Evolutionary conservation across 2,888 invertebrate species (phyloP), one percentile per base, ranked within the genome.

Genomic region (Drosophila sordidapex): DNA sequence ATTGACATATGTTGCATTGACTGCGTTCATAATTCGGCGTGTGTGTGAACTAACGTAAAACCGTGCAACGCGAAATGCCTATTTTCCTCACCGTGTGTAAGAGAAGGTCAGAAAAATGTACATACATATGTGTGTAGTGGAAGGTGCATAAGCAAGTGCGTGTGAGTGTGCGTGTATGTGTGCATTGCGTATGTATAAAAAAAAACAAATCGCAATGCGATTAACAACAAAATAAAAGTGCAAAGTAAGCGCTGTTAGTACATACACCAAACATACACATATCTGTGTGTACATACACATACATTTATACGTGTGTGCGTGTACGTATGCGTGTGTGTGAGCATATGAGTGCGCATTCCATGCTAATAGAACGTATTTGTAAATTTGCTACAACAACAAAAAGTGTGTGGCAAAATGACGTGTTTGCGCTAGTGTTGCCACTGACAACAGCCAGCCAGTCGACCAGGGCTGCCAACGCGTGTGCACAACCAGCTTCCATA

Each of bases 361-460:
- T 67, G 71, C 64, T 71, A 77, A 78, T 78, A 78, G 81, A 76
- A 77, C 81, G 67, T 81, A 79, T 77, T 81, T 80, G 76, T 76
- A 69, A 73, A 81, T 69, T 81, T 81, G 76, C 77, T 74, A 76
- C 72, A 77, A 75, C 71, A 74, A 82, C 70, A 74, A 88, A 75
- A 73, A 76, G 68, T 72, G 74, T 79, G 63, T 70, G 79, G 84
- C 85, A 85, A 85, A 85, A 85, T 85, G 85, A 89, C 85, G 85
- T 85, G 85, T 89, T 89, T 85, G 85, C 81, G 78, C 78, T 82
- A 85, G 90, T 89, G 90, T 89, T 85, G 85, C 88, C 85, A 89
- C 88, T 89, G 77, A 89, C 88, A 85, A 85, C 84, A 84, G 83
- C 29, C 84, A 84, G 81, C 25, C 68, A 54, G 56, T 48, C 63